Evolutionary conservation across 92 coral and sea anemone species (phyloP), one percentile per base, ranked within the genome.

Genomic region (Epizoanthus scotinus): DNA sequence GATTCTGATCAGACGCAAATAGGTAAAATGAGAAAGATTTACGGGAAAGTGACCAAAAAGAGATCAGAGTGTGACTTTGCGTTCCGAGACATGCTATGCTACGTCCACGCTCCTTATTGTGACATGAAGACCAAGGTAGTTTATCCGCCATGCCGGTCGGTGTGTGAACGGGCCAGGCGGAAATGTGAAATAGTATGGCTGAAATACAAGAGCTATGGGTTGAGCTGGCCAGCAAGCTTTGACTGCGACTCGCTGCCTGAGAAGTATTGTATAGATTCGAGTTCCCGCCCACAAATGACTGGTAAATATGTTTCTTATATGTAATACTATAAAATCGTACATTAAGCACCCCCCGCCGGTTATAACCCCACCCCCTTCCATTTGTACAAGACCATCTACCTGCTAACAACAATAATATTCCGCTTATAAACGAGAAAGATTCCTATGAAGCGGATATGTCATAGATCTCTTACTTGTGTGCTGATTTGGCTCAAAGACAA

Each of bases 201-300:
- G n/a, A 75, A 75, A 54, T 75, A 75, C 81, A 75, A 22, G 68
- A 75, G 63, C 12, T 59, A 75, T 59, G 81, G 81, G 38, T 58
- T 75, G 28, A 38, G 81, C 38, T 75, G 81, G 81, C 81, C 81
- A 6, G 67, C 81, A 8, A 75, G 56, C 55, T 38, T 75, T 13
- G 81, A 75, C 50, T 75, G 81, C 42, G 68, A 75, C 42, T 58
- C 81, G 9, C 7, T 75, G 81, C 81, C 81, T 21, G 81, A 75
- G 36, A 75, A 38, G 53, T 15, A 75, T 15, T 75, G 81, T 12
- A 21, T 75, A 18, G 67, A 25, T 34, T 20, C 69, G 34, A n/a
- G 21, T 21, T 75, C 81, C 0, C 18, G 34, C 15, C 67, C 13
- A 75, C 6, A 12, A 59, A 22, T 8, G 3, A 38, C 22, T 34